Percentiles rank a stretch among this genome's conserved stretches.
phyloP scores from a whole-genome alignment of 2,888 invertebrate species.

The Metallyticus violacea region DNA sequence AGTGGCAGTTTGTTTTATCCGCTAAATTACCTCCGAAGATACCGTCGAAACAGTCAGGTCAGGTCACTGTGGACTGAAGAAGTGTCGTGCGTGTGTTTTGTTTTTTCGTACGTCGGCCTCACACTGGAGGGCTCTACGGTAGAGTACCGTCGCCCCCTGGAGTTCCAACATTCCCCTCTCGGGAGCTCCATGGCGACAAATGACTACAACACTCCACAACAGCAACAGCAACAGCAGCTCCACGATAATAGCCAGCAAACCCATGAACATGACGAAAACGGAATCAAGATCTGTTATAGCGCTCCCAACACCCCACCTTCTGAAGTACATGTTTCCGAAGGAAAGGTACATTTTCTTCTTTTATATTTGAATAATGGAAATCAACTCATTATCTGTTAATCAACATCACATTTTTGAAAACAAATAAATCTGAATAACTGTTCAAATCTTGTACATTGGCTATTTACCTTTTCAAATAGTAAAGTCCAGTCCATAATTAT shows the following conservation, averaged over 20 bases:
- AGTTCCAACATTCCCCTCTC: slow-evolving; percentile 33
- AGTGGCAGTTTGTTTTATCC: not conserved
- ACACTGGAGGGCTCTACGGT: slow-evolving; percentile 57
- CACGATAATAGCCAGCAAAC: slow-evolving; percentile 7
- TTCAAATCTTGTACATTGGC: too few relatives aligned
- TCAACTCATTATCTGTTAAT: too few relatives aligned
- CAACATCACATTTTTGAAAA: too few relatives aligned
- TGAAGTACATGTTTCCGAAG: slow-evolving; percentile 23
- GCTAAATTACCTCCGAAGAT: not conserved
- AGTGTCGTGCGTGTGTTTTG: slow-evolving; percentile 4
- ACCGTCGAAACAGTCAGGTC: not conserved
- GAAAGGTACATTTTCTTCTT: slow-evolving; percentile 23
- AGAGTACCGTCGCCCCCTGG: slow-evolving; percentile 53
- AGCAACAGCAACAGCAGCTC: not conserved
- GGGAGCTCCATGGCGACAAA: slow-evolving; percentile 29
- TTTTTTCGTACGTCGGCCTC: slow-evolving; percentile 25
- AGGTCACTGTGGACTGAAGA: not conserved
- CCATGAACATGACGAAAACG: slow-evolving; percentile 29
- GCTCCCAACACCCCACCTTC: slow-evolving; percentile 32
- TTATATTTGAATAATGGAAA: too few relatives aligned
- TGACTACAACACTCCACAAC: slow-evolving; percentile 22
- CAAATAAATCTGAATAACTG: too few relatives aligned
- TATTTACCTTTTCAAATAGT: too few relatives aligned
- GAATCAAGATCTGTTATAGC: slow-evolving; percentile 32
- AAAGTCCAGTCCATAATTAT: too few relatives aligned